These are phyloP conservation scores for Pipra filicauda DNA, from an alignment of 2,113 vertebrate genomes.

Conservation along the genomic window DNA sequence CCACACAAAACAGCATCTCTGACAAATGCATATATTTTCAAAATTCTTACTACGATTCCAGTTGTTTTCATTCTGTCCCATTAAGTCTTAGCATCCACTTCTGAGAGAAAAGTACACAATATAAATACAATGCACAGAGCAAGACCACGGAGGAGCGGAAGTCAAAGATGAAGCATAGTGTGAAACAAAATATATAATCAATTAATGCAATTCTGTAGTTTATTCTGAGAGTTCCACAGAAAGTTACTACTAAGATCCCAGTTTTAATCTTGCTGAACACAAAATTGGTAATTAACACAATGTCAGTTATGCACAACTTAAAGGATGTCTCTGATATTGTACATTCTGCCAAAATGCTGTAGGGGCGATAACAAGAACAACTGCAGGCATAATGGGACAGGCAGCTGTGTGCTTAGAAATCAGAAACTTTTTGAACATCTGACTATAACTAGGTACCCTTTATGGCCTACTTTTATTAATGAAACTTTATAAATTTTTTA, in stretches of 20 bases:
- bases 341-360: neutral
- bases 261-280: neutral
- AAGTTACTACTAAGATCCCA: neutral
- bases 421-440: neutral
- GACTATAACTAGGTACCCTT: neutral
- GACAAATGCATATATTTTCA: neutral
- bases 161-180: neutral
- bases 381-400: neutral
- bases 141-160: neutral
- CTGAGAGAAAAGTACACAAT: neutral
- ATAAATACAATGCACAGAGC: neutral
- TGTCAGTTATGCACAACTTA: neutral
- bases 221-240: neutral
- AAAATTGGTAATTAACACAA: neutral
- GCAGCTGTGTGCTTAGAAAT: neutral
- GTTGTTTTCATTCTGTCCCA: neutral
- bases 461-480: slow-evolving; percentile 14
- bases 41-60: neutral
- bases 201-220: neutral
- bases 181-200: neutral
- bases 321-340: neutral
- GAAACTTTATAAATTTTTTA: slow-evolving; percentile 33
- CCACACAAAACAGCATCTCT: neutral
- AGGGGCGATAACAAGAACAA: neutral
- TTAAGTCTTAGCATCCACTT: neutral